Base-by-base conservation (phyloP, 64 coral and sea anemone genomes). In the Montipora capricornis region DNA sequence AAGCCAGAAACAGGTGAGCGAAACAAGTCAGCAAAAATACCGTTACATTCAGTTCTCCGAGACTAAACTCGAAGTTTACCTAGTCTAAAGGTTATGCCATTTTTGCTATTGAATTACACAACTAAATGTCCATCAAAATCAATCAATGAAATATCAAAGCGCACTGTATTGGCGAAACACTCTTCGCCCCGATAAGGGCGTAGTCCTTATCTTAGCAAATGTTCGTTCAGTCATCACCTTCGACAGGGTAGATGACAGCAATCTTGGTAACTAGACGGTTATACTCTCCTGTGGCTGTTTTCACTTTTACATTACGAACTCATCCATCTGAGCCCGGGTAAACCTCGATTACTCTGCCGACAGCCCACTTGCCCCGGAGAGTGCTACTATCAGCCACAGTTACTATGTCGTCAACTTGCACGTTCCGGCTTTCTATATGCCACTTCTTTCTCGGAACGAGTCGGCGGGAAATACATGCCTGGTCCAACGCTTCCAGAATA, bases 381-480 rank as follows among this genome's bases (percentile, higher is more conserved):
- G 70, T 71, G 22, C 76, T 88, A 26, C 37, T 44, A 13, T 88
- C 87, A 12, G 24, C 22, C 9, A 78, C 16, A 0, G 37, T 47
- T 58, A 89, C 87, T 8, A 89, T 78, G 15, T 89, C 87, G 14
- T 79, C 74, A 16, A 75, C 46, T 89, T 29, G 74, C 17, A 89
- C 64, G 14, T 89, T 89, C 8, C 74, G 87, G 19, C 20, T 55
- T 49, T 90, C 75, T 6, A n/a, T 3, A 11, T 50, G 75, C 88
- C 88, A 90, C 16, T 79, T 68, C 57, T 70, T 90, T 57, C 51
- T 90, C 67, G 88, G 51, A n/a, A 90, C 55, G 3, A 90, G 88
- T 20, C 29, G 1, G 47, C 55, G 8, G 88, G 88, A 9, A 90
- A 80, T 50, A 90, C 76, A 68, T 90, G 58, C 51, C 88, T 49